Percentiles rank a stretch among this genome's conserved stretches.
Conservation (phyloP, 2,797 vertebrate genomes). For the Leucoraja ocellata region DNA sequence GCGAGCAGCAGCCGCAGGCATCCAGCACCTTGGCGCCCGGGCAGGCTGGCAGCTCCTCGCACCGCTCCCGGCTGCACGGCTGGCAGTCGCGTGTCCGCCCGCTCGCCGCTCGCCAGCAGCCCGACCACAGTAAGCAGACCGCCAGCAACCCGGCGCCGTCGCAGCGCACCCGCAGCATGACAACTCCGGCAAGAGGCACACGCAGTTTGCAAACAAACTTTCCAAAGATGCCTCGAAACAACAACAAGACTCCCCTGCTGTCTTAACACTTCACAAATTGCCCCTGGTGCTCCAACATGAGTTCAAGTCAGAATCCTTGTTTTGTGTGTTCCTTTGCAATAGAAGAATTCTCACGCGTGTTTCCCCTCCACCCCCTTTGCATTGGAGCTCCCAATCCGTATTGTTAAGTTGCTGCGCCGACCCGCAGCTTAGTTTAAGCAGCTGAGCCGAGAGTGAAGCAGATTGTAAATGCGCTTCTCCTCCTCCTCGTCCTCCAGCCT, state of each 20-base stretch:
- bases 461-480: neutral
- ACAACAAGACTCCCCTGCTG: neutral
- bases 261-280: neutral
- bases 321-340: neutral
- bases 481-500: neutral
- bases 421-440: neutral
- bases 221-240: neutral
- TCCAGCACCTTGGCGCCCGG: constrained; percentile 44
- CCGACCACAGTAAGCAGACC: neutral
- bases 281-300: too few species aligned
- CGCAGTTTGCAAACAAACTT: neutral
- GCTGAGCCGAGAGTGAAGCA: neutral
- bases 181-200: neutral
- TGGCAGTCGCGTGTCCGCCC: neutral
- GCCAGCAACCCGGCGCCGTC: constrained; percentile 4
- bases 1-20: constrained; percentile 68
- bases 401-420: neutral
- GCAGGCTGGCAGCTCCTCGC: neutral
- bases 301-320: neutral
- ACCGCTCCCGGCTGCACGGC: neutral
- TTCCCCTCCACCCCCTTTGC: neutral
- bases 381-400: neutral
- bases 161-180: neutral
- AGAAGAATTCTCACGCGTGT: neutral
- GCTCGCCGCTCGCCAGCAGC: neutral